Evolutionary conservation across 2,888 invertebrate genomes (phyloP), one percentile per base, ranked within the genome.

Genomic region (Quadroppia sp.): DNA sequence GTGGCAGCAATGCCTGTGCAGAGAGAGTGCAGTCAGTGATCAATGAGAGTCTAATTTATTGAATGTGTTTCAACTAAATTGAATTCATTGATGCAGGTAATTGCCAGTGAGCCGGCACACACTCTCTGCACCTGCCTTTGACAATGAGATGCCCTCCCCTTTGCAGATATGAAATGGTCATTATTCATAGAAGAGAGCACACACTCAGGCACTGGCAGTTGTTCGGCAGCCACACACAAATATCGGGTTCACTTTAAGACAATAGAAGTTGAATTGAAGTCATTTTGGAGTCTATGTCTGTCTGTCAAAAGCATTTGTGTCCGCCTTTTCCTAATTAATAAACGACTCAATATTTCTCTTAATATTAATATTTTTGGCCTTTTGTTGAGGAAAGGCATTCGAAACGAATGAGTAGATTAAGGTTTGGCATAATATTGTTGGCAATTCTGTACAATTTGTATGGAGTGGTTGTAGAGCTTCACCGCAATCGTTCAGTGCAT

Each of bases 241-340:
- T 45, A 45, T 45, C 2, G 11, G 45, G 15, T 20, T 20, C 53
- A 56, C 28, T 64, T 28, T 69, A 69, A 69, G 69, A 69, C 69
- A 69, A 69, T 64, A 30, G 36, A 42, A 45, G 40, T 69, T 20
- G 45, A 69, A 45, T 45, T 69, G 28, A 69, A 69, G 69, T 69
- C 25, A 69, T 42, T 69, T 69, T 69, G 25, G 25, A 45, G 69
- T 69, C 42, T 69, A 25, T 69, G 36, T 59, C 6, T 69, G 69
- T 45, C 69, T 69, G 69, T 69, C 69, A 69, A 25, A 1, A 69
- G 36, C 69, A 69, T 42, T 40, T 69, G 69, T 69, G 42, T 25
- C 69, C 69, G 69, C 69, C 69, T 69, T 69, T 69, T 69, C n/a
- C 42, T 69, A 69, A 69, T 69, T 69, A 69, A 69, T 69, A 69